These are phyloP conservation scores for Perognathus longimembris DNA, from an alignment of 2,113 vertebrate genomes.

Conservation along the genomic window DNA sequence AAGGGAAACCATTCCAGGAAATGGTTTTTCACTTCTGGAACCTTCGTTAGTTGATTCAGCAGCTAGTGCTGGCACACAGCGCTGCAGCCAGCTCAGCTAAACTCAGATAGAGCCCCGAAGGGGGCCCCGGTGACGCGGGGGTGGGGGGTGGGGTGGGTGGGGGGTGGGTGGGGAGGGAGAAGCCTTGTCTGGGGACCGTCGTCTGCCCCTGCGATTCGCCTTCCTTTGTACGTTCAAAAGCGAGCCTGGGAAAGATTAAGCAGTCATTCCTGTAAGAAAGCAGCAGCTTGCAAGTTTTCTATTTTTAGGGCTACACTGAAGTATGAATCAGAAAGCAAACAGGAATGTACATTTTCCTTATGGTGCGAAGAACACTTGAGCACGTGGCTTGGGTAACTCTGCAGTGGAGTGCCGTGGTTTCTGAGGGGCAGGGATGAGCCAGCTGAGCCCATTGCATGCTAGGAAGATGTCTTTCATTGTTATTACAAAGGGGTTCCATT, in stretches of 20 bases:
- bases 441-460: background rate
- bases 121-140: too few relatives aligned
- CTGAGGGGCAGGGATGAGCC: background rate
- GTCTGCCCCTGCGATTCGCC: fast-evolving
- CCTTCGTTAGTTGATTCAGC: conserved; percentile 44
- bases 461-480: too few relatives aligned
- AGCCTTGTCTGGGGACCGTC: too few relatives aligned
- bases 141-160: too few relatives aligned
- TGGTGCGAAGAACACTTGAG: background rate
- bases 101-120: background rate
- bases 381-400: background rate
- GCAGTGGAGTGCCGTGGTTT: fast-evolving
- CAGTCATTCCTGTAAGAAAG: too few relatives aligned
- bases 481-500: too few relatives aligned
- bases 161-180: too few relatives aligned
- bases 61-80: background rate
- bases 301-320: background rate
- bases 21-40: conserved; percentile 58
- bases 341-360: background rate
- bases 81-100: background rate
- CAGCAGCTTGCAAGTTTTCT: background rate
- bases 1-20: conserved; percentile 72
- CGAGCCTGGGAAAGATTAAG: background rate
- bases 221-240: background rate
- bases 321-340: background rate